A percentile compares a stretch with the other conserved stretches of the same genome.
These are phyloP conservation scores for Cyrtorhinus lividipennis DNA, from an alignment of 1,140 invertebrate genomes.

Conservation along the genomic window DNA sequence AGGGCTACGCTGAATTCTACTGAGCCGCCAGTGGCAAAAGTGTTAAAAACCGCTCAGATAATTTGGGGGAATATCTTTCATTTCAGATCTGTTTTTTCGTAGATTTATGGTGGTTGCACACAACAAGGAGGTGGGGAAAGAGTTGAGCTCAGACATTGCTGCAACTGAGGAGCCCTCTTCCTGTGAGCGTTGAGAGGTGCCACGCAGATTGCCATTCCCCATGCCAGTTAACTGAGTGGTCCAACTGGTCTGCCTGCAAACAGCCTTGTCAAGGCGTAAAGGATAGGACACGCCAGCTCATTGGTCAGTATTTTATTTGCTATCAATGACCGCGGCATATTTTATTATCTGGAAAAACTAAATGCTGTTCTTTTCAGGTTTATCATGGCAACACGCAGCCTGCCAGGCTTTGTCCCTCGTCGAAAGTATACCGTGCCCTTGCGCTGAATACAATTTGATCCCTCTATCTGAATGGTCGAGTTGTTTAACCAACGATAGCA, in stretches of 20 bases:
- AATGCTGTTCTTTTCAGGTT: constrained; percentile 18
- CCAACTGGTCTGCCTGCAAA: constrained; percentile 39
- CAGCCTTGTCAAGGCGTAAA: constrained; percentile 31
- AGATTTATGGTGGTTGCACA: constrained; percentile 29
- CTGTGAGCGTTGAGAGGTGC: constrained; percentile 28
- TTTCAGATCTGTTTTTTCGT: no score
- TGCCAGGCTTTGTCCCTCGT: constrained; percentile 26
- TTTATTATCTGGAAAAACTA: no score
- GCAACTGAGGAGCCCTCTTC: constrained; percentile 20
- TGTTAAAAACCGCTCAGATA: no score
- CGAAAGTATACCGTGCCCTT: constrained; percentile 32
- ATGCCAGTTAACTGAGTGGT: constrained; percentile 36
- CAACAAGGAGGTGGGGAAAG: constrained; percentile 21
- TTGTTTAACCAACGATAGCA: constrained; percentile 31
- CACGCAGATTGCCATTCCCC: constrained; percentile 29
- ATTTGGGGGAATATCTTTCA: no score
- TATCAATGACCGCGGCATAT: not conserved
- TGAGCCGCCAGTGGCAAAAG: no score
- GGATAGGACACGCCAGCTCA: constrained; percentile 27
- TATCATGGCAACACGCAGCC: constrained; percentile 22
- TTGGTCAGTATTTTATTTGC: constrained; percentile 23
- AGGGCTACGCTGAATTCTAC: no score
- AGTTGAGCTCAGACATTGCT: constrained; percentile 26
- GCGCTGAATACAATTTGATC: constrained; percentile 28
- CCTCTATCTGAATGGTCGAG: constrained; percentile 34